Evolutionary conservation across 2,113 vertebrate species (phyloP), one percentile per base, ranked within the genome.

Genomic region (Columba livia): DNA sequence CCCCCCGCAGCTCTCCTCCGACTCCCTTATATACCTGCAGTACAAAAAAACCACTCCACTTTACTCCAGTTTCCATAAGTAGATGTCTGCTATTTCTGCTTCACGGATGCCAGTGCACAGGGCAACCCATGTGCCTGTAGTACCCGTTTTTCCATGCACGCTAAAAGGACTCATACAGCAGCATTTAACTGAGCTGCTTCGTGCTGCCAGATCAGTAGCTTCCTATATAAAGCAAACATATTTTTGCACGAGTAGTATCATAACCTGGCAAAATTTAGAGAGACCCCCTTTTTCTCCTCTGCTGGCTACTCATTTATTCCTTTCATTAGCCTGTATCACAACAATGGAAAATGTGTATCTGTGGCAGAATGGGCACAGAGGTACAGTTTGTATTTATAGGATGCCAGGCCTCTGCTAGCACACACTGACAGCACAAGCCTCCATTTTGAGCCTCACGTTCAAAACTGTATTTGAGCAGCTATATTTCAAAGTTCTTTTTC

Each of bases 401-500:
- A 96, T 90, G 66, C 94, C 96, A 96, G 90, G 94, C 91, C 97
- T 94, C 97, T 74, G 92, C 94, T 79, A 84, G 89, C 89, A 90
- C 79, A 75, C 88, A 40, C 48, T 82, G 86, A 79, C 91, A 96
- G 93, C 84, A 94, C 64, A 79, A 75, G 90, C 95, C 96, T 97
- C 97, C 97, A 98, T 98, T 98, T 98, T 96, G 97, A 97, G 91
- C 69, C 89, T 97, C 89, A 67, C 67, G 89, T 93, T 92, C 94
- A 87, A 95, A 94, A 97, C 93, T 81, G 77, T 57, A 73, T 95
- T 97, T 96, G 69, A 96, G 66, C 89, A 95, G 82, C 23, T 58
- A 34, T 48, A 73, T 85, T 85, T 92, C 89, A 92, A 95, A 96
- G 93, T 94, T 92, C 66, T 38, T 92, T 94, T 96, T 89, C 81